Conservation (phyloP, 2,113 vertebrate species). For the Rhinoptilus africanus region DNA sequence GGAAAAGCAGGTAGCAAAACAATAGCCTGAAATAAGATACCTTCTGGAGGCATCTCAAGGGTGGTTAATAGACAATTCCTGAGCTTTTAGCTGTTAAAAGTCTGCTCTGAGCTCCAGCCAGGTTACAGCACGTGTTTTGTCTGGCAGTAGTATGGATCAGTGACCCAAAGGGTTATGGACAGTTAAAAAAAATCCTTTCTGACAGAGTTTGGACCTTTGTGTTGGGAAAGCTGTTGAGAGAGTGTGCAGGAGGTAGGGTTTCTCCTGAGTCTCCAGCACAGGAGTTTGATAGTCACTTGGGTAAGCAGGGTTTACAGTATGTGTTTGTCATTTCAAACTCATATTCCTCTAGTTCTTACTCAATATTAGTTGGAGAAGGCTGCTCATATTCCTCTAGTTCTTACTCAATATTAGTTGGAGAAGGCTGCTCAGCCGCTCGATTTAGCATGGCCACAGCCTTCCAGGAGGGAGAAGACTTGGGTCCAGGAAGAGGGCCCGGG, state of each 20-base stretch:
- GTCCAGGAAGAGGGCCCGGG: background rate
- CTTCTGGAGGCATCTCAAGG: background rate
- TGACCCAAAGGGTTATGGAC: background rate
- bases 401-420: background rate
- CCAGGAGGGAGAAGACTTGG: background rate
- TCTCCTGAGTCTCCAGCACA: background rate
- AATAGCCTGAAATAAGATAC: slow-evolving; percentile 15
- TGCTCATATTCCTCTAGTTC: background rate
- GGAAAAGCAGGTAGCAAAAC: background rate
- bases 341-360: background rate
- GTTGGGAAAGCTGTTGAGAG: background rate
- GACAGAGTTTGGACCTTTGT: background rate
- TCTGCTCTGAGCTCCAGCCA: background rate
- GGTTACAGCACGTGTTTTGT: slow-evolving; percentile 28
- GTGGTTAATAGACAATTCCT: background rate
- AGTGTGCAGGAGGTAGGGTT: background rate
- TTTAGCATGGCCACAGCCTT: background rate
- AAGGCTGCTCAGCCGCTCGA: background rate
- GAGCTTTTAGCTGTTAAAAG: background rate
- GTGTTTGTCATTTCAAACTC: background rate
- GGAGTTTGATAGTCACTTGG: background rate
- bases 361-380: background rate
- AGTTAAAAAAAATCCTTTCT: background rate
- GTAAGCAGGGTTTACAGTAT: background rate
- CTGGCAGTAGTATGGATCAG: background rate